A percentile compares a stretch with the other conserved stretches of the same genome.
These are phyloP conservation scores for Eupeodes luniger DNA, from an alignment of 2,888 invertebrate species.

Conservation along the genomic window DNA sequence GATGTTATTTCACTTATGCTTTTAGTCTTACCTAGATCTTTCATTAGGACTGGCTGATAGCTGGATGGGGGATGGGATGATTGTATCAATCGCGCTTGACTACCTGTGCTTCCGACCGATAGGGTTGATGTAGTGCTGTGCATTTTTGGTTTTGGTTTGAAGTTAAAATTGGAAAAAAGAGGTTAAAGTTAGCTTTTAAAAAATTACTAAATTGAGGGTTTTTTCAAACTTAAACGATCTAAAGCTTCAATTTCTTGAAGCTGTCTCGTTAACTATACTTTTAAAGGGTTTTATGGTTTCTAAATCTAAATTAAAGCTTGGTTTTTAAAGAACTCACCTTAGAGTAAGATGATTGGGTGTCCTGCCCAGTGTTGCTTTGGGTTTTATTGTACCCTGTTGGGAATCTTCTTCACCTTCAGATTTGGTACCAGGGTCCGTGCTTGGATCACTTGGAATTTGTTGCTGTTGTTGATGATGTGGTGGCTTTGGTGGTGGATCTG, in stretches of 20 bases:
- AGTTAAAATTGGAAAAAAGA: constrained; percentile 44
- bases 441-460: constrained; percentile 84
- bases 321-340: constrained; percentile 85
- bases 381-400: constrained; percentile 88
- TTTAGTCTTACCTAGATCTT: constrained; percentile 93
- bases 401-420: constrained; percentile 95
- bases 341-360: constrained; percentile 97
- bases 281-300: too few relatives aligned
- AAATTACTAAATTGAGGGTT: neutral
- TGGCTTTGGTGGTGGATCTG: constrained; percentile 79
- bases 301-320: too few relatives aligned
- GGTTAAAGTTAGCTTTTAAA: constrained; percentile 31
- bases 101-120: constrained; percentile 96
- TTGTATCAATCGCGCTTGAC: constrained; percentile 96
- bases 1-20: constrained; percentile 79
- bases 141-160: constrained; percentile 25
- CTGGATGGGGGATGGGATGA: constrained; percentile 96
- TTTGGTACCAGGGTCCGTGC: constrained; percentile 90
- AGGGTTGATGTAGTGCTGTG: constrained; percentile 95
- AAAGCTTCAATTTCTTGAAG: too few relatives aligned
- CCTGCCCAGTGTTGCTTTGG: constrained; percentile 90
- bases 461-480: constrained; percentile 84
- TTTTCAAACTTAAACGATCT: neutral
- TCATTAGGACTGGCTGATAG: constrained; percentile 94
- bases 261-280: too few relatives aligned